phyloP scores from a whole-genome alignment of 2,797 vertebrate species.

The Hipposideros larvatus region DNA sequence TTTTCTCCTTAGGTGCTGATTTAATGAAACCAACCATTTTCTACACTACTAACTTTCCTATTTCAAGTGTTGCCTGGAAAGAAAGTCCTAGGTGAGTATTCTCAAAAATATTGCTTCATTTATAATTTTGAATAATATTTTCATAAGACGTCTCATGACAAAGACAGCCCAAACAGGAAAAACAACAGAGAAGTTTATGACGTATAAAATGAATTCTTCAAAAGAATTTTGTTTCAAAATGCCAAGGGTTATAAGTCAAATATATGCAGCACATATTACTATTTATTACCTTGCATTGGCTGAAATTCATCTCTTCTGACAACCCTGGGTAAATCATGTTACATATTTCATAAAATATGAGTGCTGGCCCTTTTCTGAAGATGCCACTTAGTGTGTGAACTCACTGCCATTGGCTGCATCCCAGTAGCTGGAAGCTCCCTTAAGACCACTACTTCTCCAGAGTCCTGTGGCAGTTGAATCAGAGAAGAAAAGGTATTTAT shows the following conservation, averaged over 20 bases:
- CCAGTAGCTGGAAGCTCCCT: conserved; percentile 89
- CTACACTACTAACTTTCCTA: conserved; percentile 78
- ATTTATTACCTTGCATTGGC: conserved; percentile 96
- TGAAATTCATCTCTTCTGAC: conserved; percentile 97
- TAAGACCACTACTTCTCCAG: conserved; percentile 90
- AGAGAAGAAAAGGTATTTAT: conserved; percentile 91
- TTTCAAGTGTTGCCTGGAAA: conserved; percentile 71
- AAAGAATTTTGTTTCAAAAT: conserved; percentile 93
- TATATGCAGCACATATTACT: conserved; percentile 95
- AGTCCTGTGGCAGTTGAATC: conserved; percentile 82
- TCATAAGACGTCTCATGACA: conserved; percentile 81
- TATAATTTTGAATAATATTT: conserved; percentile 85
- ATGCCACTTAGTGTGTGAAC: conserved; percentile 88
- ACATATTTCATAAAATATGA: conserved; percentile 94
- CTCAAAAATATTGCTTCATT: conserved; percentile 85
- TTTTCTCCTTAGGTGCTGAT: conserved; percentile 65
- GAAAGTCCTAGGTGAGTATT: conserved; percentile 76
- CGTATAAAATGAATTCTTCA: conserved; percentile 90
- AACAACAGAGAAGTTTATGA: conserved; percentile 89
- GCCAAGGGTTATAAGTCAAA: conserved; percentile 97
- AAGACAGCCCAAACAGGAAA: conserved; percentile 86
- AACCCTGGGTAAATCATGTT: conserved; percentile 96
- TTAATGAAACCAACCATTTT: conserved; percentile 83
- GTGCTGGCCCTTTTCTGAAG: conserved; percentile 89
- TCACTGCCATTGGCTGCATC: conserved; percentile 90